These are phyloP conservation scores for Scaeva pyrastri DNA, from an alignment of 2,888 invertebrate species.

Conservation along the genomic window DNA sequence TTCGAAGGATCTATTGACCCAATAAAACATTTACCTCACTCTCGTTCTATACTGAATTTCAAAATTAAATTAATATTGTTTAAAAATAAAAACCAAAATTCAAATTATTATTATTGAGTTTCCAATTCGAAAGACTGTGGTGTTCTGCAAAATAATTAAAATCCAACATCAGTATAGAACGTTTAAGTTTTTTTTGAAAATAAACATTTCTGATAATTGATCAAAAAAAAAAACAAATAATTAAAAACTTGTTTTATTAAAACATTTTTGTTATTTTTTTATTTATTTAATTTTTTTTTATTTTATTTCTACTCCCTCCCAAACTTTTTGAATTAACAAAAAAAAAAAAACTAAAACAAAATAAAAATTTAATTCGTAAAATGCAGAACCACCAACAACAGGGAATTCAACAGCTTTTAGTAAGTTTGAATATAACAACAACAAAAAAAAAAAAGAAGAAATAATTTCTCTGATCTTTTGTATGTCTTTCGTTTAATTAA, in stretches of 20 bases:
- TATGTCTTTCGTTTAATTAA: constrained; percentile 80
- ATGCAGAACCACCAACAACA: constrained; percentile 96
- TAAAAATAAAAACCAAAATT: neutral
- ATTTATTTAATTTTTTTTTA: constrained; percentile 47
- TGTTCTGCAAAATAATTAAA: constrained; percentile 62
- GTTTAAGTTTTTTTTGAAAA: constrained; percentile 40
- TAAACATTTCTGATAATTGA: constrained; percentile 13
- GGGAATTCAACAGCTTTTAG: constrained; percentile 95
- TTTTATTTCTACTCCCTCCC: constrained; percentile 65
- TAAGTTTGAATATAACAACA: constrained; percentile 86
- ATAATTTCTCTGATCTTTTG: constrained; percentile 58
- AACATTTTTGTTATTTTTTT: constrained; percentile 42
- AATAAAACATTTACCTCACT: constrained; percentile 65
- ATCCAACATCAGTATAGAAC: constrained; percentile 71
- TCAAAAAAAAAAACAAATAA: constrained; percentile 1
- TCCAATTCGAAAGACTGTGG: constrained; percentile 70
- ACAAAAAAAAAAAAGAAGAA: constrained; percentile 55
- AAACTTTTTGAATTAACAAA: constrained; percentile 54
- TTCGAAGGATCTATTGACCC: constrained; percentile 51
- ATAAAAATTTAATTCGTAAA: constrained; percentile 77
- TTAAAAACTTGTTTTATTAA: constrained; percentile 26
- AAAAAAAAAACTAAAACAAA: constrained; percentile 63
- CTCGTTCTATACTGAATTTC: constrained; percentile 73
- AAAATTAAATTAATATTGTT: constrained; percentile 9
- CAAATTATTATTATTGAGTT: neutral